phyloP scores from a whole-genome alignment of 2,888 invertebrate species.

The Archips xylosteana region DNA sequence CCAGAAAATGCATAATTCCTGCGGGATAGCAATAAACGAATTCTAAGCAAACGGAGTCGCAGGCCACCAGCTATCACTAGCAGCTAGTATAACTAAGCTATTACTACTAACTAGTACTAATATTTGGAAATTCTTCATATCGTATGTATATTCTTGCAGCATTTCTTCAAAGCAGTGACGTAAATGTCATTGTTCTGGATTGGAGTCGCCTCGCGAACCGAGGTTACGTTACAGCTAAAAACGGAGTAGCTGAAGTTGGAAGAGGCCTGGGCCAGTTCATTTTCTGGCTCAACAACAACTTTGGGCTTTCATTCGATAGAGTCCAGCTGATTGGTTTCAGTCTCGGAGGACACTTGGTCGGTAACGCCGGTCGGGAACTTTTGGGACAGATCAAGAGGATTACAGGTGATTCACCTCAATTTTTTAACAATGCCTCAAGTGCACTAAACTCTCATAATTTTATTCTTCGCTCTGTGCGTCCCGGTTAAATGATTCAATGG shows the following conservation, averaged over 20 bases:
- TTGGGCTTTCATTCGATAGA: constrained; percentile 58
- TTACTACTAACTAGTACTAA: too few species aligned
- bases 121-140: too few species aligned
- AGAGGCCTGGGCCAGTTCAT: constrained; percentile 61
- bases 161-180: constrained; percentile 60
- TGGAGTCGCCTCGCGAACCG: constrained; percentile 69
- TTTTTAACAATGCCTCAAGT: too few species aligned
- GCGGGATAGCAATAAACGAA: too few species aligned
- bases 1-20: too few species aligned
- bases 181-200: constrained; percentile 76
- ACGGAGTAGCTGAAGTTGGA: constrained; percentile 60
- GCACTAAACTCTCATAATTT: too few species aligned
- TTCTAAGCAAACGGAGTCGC: too few species aligned
- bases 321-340: constrained; percentile 77
- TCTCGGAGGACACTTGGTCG: constrained; percentile 75
- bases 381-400: constrained; percentile 61
- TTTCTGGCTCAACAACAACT: constrained; percentile 54
- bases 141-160: constrained; percentile 52
- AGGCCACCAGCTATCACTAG: too few species aligned
- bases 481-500: too few species aligned
- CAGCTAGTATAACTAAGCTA: too few species aligned
- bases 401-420: constrained; percentile 58
- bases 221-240: constrained; percentile 65
- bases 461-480: too few species aligned
- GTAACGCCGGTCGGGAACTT: constrained; percentile 66